These are phyloP conservation scores for Enteromius anoplus DNA, from an alignment of 2,797 vertebrate species.

Conservation along the genomic window DNA sequence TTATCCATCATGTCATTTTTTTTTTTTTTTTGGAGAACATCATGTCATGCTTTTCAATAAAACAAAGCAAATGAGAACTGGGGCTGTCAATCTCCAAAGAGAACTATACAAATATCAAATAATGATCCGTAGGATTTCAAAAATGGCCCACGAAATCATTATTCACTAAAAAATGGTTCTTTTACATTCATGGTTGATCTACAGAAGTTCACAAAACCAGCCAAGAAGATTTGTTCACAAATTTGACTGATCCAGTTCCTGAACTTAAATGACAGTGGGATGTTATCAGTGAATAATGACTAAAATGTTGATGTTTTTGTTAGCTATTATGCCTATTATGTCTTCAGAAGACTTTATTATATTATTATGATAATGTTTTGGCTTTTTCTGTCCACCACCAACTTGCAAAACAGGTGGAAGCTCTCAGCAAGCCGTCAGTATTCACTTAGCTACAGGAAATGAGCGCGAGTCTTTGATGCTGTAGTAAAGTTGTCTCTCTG, in stretches of 20 bases:
- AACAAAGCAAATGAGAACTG: neutral
- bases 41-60: neutral
- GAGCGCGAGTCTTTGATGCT: conserved; percentile 61
- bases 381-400: neutral
- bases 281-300: neutral
- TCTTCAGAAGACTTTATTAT: neutral
- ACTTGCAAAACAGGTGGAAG: conserved; percentile 7
- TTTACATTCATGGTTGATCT: neutral
- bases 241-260: neutral
- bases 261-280: neutral
- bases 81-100: neutral
- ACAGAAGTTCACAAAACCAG: neutral
- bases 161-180: neutral
- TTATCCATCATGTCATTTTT: neutral
- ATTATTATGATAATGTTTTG: neutral
- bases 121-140: neutral
- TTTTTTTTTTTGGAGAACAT: neutral
- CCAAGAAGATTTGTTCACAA: neutral
- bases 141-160: neutral
- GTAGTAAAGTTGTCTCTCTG: conserved; percentile 61
- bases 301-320: neutral
- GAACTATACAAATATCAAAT: neutral
- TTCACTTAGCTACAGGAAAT: conserved; percentile 17
- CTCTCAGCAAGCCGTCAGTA: neutral
- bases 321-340: neutral